These are phyloP conservation scores for Syngnathus acus DNA, from an alignment of 2,797 vertebrate species.

Conservation along the genomic window DNA sequence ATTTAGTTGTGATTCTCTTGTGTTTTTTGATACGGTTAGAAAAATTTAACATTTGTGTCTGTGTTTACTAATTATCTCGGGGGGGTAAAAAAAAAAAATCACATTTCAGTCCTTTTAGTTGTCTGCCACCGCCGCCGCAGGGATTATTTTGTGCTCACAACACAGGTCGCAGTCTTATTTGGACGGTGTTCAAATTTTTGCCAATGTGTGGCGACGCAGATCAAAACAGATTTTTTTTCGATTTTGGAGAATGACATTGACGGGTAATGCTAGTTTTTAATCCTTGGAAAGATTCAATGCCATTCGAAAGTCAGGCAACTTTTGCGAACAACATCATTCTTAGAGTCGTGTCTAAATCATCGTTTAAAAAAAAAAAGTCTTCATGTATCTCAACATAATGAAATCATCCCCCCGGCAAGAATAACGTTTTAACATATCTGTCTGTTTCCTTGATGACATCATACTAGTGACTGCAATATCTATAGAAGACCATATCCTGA, in stretches of 20 bases:
- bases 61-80: neutral
- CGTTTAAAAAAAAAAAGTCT: neutral
- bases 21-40: too few species aligned
- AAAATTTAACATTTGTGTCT: neutral
- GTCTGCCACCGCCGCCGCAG: neutral
- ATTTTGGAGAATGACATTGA: neutral
- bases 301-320: neutral
- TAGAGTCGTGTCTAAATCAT: too few species aligned
- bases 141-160: neutral
- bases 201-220: neutral
- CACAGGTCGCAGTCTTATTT: neutral
- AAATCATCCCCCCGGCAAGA: neutral
- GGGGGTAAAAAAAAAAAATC: too few species aligned
- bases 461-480: conserved; percentile 48
- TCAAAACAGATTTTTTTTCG: neutral
- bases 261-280: neutral
- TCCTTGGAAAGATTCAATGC: neutral
- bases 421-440: neutral
- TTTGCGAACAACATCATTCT: neutral
- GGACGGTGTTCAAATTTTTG: neutral
- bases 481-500: conserved; percentile 58
- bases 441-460: conserved; percentile 29
- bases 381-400: neutral
- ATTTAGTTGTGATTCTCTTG: neutral
- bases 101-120: neutral